Base-by-base conservation (phyloP, 2,888 invertebrate species). In the Anaspis maculata region DNA sequence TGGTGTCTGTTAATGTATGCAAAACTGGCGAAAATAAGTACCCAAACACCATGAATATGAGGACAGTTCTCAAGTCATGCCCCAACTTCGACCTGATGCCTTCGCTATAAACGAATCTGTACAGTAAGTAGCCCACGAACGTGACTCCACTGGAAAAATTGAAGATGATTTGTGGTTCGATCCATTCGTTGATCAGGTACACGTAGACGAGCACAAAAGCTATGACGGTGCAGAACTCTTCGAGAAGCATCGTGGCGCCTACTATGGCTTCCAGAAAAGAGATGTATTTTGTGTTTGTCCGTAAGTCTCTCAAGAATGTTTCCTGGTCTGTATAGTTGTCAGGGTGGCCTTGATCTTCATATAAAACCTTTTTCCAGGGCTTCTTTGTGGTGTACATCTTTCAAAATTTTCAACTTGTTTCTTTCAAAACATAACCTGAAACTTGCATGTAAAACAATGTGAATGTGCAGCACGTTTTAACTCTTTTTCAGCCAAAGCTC, bases 1-100 rank as follows among this genome's bases (percentile, higher is more conserved):
- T 88, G 0, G 95, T 92, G 59, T 92, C 90, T 0, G 98, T 97
- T 29, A 98, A 70, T 0, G 94, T 96, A 61, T 95, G 89, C 16
- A 95, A 66, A 11, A 96, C 76, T 0, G 96, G 97, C 0, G 95
- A 91, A 37, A 95, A 71, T 32, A 91, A 73, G 55, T 87, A 91
- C 1, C 92, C 91, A 57, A 94, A 83, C 0, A 84, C 76, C 2
- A 91, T 59, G 53, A 92, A 92, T 5, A 89, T 81, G 19, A 86
- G 56, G 0, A 86, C 76, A 0, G 86, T 91, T 61, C 85, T 79
- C 0, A 84, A 61, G 57, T 91, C 83, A 47, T 78, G 74, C 2
- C 67, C 62, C 7, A 68, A 41, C 27, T 52, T 51, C 19, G 42
- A 31, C 32, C 56, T 44, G 13, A 49, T 33, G 10, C 43, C 41